Base-by-base conservation (phyloP, 1,140 invertebrate species). In the Drosophila guanche region DNA sequence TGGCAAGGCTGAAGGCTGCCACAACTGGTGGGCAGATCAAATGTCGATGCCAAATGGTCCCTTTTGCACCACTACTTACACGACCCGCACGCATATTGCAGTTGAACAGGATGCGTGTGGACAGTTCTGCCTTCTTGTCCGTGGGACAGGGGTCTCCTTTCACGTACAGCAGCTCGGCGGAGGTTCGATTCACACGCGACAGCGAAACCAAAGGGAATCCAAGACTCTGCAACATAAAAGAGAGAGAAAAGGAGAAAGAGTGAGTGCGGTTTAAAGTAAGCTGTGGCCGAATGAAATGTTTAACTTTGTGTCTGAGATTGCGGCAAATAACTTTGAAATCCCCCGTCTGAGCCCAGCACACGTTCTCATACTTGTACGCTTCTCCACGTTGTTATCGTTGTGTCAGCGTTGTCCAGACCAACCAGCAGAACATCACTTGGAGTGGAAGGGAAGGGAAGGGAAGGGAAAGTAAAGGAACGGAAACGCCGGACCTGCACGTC, bases 101-200 rank as follows among this genome's bases (percentile, higher is more conserved):
- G 16, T 76, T 71, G 57, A 93, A 93, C 52, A 88, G 85, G 43
- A 93, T 84, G 47, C 76, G 89, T 6, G 92, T 90, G 20, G 92
- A 91, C 29, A 93, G 80, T 16, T 79, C 83, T 53, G 57, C 67
- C n/a, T 29, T 62, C 23, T 80, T 69, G 67, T 93, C 89, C 53
- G 89, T 91, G 22, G 92, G 90, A 58, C 93, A 93, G 10, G 72
- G 50, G 43, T 92, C 92, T 1, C 93, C 93, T 40, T 72, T 75
- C 10, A 84, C 3, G 51, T 93, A 93, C 27, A 89, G 78, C 53
- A 93, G 86, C 51, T 92, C 61, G 12, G 86, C 90, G 16, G 42
- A 46, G 23, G 90, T 90, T 43, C 90, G 84, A 68, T 86, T 90
- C 54, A 76, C 72, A 14, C 81, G 56, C 63, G 65, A 52, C 23